Percentiles rank a stretch among this genome's conserved stretches.
Evolutionary conservation across 2,888 invertebrate species (phyloP).

Genomic region (Anoplius nigerrimus): DNA sequence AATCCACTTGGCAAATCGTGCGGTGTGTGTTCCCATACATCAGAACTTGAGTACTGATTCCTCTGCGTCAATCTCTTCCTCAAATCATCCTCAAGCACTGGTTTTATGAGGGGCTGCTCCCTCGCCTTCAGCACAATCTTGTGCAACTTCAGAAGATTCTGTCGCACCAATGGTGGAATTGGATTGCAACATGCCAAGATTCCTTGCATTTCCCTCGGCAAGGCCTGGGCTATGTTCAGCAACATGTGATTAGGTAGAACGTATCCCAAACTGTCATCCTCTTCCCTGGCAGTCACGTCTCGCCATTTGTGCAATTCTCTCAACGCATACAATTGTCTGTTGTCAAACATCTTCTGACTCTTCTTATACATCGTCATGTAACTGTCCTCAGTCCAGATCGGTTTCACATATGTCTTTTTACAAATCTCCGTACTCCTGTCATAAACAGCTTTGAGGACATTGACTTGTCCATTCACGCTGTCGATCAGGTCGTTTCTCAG

Average conservation of each 20-base stretch:
- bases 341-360: conserved; percentile 88
- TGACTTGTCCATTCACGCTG: conserved; percentile 80
- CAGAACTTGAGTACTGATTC: conserved; percentile 54
- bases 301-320: conserved; percentile 91
- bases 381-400: conserved; percentile 81
- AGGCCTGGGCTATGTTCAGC: conserved; percentile 88
- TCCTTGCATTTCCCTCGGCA: conserved; percentile 95
- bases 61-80: conserved; percentile 64
- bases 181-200: conserved; percentile 95
- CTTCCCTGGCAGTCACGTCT: conserved; percentile 86
- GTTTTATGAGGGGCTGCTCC: conserved; percentile 81
- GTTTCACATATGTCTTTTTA: conserved; percentile 87
- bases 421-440: conserved; percentile 86
- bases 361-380: conserved; percentile 86
- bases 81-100: conserved; percentile 64
- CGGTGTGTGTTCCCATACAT: conserved; percentile 62
- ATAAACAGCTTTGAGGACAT: conserved; percentile 83
- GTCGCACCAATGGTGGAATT: conserved; percentile 86
- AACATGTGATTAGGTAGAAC: conserved; percentile 98
- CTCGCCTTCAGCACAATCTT: conserved; percentile 83
- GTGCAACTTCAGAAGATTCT: conserved; percentile 79
- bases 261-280: conserved; percentile 95
- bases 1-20: conserved; percentile 66
- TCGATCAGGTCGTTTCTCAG: conserved; percentile 86
- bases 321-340: conserved; percentile 89